Evolutionary conservation across 2,888 invertebrate species (phyloP).

Genomic region (Orthonychiurus folsomi): DNA sequence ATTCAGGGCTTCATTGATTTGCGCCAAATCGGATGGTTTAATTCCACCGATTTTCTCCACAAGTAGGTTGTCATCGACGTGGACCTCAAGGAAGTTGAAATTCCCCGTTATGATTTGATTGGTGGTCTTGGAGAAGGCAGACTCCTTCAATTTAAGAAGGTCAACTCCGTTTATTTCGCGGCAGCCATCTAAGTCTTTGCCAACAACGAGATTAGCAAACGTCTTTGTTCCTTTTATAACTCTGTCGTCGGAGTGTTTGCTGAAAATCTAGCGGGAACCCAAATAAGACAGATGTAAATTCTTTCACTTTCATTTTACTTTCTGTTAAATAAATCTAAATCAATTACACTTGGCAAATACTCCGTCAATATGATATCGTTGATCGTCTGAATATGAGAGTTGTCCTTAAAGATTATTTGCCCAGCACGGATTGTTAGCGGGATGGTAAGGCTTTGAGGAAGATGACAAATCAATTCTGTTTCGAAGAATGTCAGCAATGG

Average conservation of each 20-base stretch:
- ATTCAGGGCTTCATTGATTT: slow-evolving; percentile 13
- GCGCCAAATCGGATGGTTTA: slow-evolving; percentile 19
- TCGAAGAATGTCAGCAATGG: slow-evolving; percentile 11
- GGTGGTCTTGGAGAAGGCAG: slow-evolving; percentile 28
- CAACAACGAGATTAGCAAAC: slow-evolving; percentile 20
- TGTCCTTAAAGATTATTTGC: slow-evolving; percentile 8
- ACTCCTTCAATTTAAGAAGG: slow-evolving; percentile 17
- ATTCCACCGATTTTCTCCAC: slow-evolving; percentile 17
- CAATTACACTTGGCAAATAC: slow-evolving; percentile 27
- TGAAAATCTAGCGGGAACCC: slow-evolving; percentile 21
- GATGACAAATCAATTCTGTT: slow-evolving; percentile 11
- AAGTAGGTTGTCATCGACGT: slow-evolving; percentile 19
- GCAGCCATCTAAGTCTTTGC: slow-evolving; percentile 20
- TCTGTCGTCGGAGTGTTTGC: slow-evolving; percentile 5
- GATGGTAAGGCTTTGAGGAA: slow-evolving; percentile 2
- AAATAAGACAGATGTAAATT: background rate
- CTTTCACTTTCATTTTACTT: slow-evolving; percentile 9
- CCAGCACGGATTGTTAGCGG: slow-evolving; percentile 12
- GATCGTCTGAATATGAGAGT: slow-evolving; percentile 9
- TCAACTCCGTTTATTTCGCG: slow-evolving; percentile 20
- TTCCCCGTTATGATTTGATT: slow-evolving; percentile 24
- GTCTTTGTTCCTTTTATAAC: slow-evolving; percentile 23
- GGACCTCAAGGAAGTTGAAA: slow-evolving; percentile 17
- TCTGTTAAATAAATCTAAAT: too few relatives aligned
- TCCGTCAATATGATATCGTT: slow-evolving; percentile 23